A percentile compares a stretch with the other conserved stretches of the same genome.
phyloP scores from a whole-genome alignment of 2,113 vertebrate species.

The Chlamydotis undulata region DNA sequence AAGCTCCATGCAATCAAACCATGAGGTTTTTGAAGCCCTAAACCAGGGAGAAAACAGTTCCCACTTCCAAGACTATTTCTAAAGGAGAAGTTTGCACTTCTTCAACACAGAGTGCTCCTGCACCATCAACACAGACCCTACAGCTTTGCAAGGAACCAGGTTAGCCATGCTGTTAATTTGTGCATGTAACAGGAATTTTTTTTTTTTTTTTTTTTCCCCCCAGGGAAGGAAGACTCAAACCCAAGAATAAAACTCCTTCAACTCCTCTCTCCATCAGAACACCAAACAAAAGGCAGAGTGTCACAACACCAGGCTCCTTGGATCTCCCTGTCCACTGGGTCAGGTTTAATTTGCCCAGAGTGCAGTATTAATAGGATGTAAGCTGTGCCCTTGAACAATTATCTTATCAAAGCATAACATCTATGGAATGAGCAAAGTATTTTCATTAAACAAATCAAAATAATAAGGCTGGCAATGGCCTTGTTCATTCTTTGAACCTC shows the following conservation, averaged over 20 bases:
- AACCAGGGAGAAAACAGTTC: neutral
- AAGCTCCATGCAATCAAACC: neutral
- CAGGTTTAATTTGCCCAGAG: slow-evolving; percentile 42
- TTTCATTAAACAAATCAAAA: slow-evolving; percentile 53
- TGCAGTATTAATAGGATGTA: slow-evolving; percentile 39
- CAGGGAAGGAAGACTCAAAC: neutral
- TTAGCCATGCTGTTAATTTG: neutral
- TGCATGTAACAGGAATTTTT: neutral
- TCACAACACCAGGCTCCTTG: neutral
- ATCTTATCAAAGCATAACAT: slow-evolving; percentile 62
- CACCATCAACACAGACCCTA: accelerated
- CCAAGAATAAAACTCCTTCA: neutral
- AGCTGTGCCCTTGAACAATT: slow-evolving; percentile 20
- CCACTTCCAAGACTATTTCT: neutral
- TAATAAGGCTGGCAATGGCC: neutral
- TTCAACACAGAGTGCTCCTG: neutral
- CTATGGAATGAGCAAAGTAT: slow-evolving; percentile 45
- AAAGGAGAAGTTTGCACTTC: neutral
- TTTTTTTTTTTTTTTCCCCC: neutral
- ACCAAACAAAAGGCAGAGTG: slow-evolving; percentile 51
- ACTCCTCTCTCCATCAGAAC: neutral
- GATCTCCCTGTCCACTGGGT: neutral
- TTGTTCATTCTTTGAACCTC: slow-evolving; percentile 9
- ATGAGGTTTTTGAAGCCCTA: neutral
- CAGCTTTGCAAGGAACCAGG: neutral